These are phyloP conservation scores for Petaurus breviceps DNA, from an alignment of 2,113 vertebrate species.

Conservation along the genomic window DNA sequence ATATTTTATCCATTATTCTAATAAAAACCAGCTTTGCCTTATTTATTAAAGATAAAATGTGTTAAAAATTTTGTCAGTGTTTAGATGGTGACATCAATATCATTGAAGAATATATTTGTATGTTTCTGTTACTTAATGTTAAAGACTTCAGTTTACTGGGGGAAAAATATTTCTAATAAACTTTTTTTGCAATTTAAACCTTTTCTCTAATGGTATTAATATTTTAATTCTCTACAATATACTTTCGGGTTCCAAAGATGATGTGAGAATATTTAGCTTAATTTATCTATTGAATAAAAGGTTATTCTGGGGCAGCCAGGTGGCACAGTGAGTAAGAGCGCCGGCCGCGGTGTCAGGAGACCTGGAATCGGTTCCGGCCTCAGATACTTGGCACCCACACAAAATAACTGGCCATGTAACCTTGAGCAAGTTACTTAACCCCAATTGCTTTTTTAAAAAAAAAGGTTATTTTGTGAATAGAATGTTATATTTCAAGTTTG, in stretches of 20 bases:
- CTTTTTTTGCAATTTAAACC: conserved; percentile 18
- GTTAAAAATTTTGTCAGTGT: not conserved
- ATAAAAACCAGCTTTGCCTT: conserved; percentile 27
- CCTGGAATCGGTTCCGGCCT: too few species aligned
- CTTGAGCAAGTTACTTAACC: too few species aligned
- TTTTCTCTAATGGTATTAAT: not conserved
- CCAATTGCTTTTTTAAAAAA: too few species aligned
- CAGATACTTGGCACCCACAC: too few species aligned
- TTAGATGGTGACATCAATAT: not conserved
- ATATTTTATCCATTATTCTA: conserved; percentile 15
- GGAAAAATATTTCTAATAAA: conserved; percentile 25
- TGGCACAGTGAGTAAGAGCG: too few species aligned
- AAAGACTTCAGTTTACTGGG: conserved; percentile 33
- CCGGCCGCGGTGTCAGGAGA: too few species aligned
- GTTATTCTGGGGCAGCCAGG: too few species aligned
- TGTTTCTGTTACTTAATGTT: not conserved
- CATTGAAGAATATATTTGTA: not conserved
- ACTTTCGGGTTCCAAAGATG: conserved; percentile 41
- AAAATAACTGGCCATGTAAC: too few species aligned
- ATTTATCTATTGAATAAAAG: conserved; percentile 13
- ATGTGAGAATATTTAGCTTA: conserved; percentile 11
- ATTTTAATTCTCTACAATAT: not conserved
- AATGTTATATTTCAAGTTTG: conserved; percentile 33
- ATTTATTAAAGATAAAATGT: conserved; percentile 4
- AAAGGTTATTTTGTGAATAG: conserved; percentile 23